Percentiles rank a stretch among this genome's conserved stretches.
phyloP scores from a whole-genome alignment of 2,888 invertebrate genomes.

The Xestobium rufovillosum region DNA sequence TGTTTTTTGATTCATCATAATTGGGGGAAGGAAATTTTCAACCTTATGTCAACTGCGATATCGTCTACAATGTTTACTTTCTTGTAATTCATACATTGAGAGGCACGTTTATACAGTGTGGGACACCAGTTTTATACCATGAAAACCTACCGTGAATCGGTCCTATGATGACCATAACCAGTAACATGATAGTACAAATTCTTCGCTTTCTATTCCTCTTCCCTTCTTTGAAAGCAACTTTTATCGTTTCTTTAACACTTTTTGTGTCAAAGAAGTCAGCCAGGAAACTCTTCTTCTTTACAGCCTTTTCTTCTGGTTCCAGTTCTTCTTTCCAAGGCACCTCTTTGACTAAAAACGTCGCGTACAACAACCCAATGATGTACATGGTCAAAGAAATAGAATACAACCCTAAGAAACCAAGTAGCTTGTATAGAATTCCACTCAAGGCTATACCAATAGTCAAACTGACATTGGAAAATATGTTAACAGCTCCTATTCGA shows the following conservation, averaged over 20 bases:
- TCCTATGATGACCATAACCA: slow-evolving; percentile 72
- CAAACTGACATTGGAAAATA: slow-evolving; percentile 47
- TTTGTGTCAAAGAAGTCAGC: slow-evolving; percentile 59
- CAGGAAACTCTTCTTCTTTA: slow-evolving; percentile 41
- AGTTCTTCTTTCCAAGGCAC: slow-evolving; percentile 34
- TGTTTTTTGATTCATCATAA: no score
- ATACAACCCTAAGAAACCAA: slow-evolving; percentile 33
- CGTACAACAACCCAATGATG: slow-evolving; percentile 26
- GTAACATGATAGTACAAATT: slow-evolving; percentile 65
- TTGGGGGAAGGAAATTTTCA: no score
- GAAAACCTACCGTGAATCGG: slow-evolving; percentile 74
- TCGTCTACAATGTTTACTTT: no score
- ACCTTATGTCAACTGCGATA: no score
- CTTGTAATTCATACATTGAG: no score
- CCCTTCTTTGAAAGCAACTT: slow-evolving; percentile 68
- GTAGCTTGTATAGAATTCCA: slow-evolving; percentile 44
- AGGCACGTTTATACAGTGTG: no score
- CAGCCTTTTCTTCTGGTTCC: slow-evolving; percentile 43
- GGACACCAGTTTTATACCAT: no score
- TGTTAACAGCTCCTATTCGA: slow-evolving; percentile 51
- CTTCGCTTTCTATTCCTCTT: slow-evolving; percentile 60
- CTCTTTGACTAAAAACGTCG: slow-evolving; percentile 27
- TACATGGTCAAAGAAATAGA: slow-evolving; percentile 25
- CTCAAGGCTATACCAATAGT: slow-evolving; percentile 46
- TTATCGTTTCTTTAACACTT: slow-evolving; percentile 65